phyloP scores from a whole-genome alignment of 1,140 invertebrate genomes.

The Steinernema khuongi region DNA sequence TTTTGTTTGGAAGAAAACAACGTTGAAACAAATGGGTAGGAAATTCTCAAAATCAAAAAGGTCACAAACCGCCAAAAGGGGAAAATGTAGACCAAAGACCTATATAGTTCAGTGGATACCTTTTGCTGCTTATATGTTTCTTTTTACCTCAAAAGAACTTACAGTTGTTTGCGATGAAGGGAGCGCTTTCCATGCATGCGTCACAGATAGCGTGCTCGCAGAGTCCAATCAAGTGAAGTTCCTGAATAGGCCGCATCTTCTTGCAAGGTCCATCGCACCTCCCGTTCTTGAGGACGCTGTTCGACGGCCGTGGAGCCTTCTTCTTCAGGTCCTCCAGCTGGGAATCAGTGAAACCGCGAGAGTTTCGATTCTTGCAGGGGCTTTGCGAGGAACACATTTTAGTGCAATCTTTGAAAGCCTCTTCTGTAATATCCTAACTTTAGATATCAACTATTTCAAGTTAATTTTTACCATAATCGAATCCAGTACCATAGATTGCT shows the following conservation, averaged over 20 bases:
- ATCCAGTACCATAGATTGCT: conserved; percentile 7
- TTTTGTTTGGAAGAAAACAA: too few relatives aligned
- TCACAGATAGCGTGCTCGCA: conserved; percentile 6
- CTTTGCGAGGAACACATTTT: neutral
- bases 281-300: neutral
- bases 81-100: too few relatives aligned
- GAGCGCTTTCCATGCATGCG: neutral
- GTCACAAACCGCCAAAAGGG: too few relatives aligned
- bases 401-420: neutral
- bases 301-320: neutral
- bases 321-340: neutral
- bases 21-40: neutral
- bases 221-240: neutral
- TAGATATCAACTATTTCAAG: neutral
- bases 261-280: neutral
- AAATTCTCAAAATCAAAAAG: neutral
- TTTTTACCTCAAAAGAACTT: neutral
- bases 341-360: neutral
- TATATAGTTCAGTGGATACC: too few relatives aligned
- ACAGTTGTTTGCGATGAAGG: neutral
- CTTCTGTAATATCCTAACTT: neutral
- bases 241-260: neutral
- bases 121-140: too few relatives aligned
- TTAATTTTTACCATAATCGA: neutral
- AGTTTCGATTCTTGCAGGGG: too few relatives aligned